These are phyloP conservation scores for Hormaphis cornu DNA, from an alignment of 1,140 invertebrate genomes.

Conservation along the genomic window DNA sequence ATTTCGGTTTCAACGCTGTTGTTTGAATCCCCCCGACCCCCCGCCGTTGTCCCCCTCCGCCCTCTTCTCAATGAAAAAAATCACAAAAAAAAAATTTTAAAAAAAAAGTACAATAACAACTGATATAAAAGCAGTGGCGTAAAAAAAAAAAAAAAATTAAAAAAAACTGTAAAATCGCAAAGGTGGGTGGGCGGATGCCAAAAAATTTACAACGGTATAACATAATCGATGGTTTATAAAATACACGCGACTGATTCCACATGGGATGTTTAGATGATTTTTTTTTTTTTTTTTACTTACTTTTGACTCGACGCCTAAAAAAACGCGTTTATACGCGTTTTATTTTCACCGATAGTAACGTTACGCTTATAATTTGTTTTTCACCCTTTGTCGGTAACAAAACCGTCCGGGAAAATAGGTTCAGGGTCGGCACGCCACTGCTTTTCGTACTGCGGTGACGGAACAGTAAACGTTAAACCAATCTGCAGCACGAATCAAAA, in stretches of 20 bases:
- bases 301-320: background rate
- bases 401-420: background rate
- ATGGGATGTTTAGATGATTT: background rate
- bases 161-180: too few relatives aligned
- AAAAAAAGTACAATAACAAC: too few relatives aligned
- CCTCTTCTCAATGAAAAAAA: too few relatives aligned
- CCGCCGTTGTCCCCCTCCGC: background rate
- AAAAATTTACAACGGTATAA: too few relatives aligned
- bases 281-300: background rate
- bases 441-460: too few relatives aligned
- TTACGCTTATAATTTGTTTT: background rate
- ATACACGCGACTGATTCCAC: background rate
- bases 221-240: too few relatives aligned
- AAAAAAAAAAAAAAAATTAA: background rate
- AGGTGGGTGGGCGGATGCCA: too few relatives aligned
- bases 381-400: background rate
- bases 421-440: too few relatives aligned
- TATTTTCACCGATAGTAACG: too few relatives aligned
- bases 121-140: conserved; percentile 6
- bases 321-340: background rate
- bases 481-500: too few relatives aligned
- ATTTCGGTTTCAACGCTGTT: background rate
- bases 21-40: background rate
- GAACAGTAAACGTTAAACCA: too few relatives aligned
- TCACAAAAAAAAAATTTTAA: too few relatives aligned